Conservation (phyloP, 2,888 invertebrate genomes). For the Pollenia amentaria region DNA sequence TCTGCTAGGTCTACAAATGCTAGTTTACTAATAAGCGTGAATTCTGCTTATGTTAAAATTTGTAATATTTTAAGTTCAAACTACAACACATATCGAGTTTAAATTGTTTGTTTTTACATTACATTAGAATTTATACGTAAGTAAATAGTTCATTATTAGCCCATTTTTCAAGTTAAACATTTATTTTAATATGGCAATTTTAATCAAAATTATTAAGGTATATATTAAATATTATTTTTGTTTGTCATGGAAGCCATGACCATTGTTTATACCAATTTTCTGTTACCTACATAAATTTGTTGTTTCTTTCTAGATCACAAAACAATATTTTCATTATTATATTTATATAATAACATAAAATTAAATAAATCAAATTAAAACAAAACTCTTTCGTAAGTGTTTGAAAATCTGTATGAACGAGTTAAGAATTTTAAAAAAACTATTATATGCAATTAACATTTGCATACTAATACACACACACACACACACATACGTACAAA, state of each 20-base stretch:
- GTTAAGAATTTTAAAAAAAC: conserved; percentile 4
- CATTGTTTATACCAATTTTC: conserved; percentile 15
- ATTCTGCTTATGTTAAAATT: too few relatives aligned
- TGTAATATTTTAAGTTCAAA: too few relatives aligned
- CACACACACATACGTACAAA: neutral
- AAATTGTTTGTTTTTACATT: too few relatives aligned
- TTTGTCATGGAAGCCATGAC: neutral
- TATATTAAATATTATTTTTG: neutral
- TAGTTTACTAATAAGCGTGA: too few relatives aligned
- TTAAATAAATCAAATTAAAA: conserved; percentile 65
- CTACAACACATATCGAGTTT: too few relatives aligned
- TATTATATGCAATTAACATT: neutral
- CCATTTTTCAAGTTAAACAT: neutral
- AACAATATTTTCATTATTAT: conserved; percentile 53
- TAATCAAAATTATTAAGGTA: neutral
- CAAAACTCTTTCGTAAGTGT: conserved; percentile 21
- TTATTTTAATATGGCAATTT: neutral
- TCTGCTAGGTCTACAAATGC: too few relatives aligned
- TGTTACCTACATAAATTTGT: neutral
- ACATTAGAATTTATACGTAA: too few relatives aligned
- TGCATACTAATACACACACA: neutral
- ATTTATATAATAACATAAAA: conserved; percentile 52
- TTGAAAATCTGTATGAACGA: neutral
- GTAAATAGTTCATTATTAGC: too few relatives aligned
- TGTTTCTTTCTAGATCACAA: conserved; percentile 26